Base-by-base conservation (phyloP, 2,888 invertebrate species). In the Ferrisia virgata region DNA sequence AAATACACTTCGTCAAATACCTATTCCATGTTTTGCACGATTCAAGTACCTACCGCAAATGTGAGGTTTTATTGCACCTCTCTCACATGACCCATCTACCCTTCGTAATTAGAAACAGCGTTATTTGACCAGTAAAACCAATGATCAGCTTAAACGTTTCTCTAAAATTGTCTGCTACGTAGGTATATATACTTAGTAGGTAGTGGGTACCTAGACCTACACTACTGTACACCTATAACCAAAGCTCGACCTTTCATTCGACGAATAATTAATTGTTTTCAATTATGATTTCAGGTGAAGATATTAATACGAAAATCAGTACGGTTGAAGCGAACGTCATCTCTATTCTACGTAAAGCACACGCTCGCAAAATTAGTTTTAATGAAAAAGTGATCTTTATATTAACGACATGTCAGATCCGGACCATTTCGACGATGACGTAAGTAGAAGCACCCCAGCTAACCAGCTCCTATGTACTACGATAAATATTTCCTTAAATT, bases 341-440 rank as follows among this genome's bases (percentile, higher is more conserved):
- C 3, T 53, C 22, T 15, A 13, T 11, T 43, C 3, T 43, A 15
- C 15, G 1, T 53, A 36, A 72, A 33, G 22, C n/a, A 22, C n/a
- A 18, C 33, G n/a, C n/a, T n/a, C 11, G 33, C n/a, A 18, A 72
- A 72, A 31, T 25, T 9, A 36, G 31, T 72, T 72, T 72, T 72
- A 31, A 72, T 72, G 72, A 72, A 36, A 72, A 72, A 72, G 72
- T 72, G 33, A 72, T 72, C 36, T 5, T 4, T 4, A n/a, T 33
- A 31, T 6, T 5, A 36, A 25, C 31, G 33, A 72, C 33, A 72
- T 72, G 72, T 72, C 72, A 33, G 72, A 72, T 33, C 72, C 72
- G 33, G 72, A 72, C 33, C 72, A 72, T 72, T 72, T 72, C 72
- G 72, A 72, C 72, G 72, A 72, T 72, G 72, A 72, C 33, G 72